These are phyloP conservation scores for Noturus placidus DNA, from an alignment of 2,113 vertebrate species.

Conservation along the genomic window DNA sequence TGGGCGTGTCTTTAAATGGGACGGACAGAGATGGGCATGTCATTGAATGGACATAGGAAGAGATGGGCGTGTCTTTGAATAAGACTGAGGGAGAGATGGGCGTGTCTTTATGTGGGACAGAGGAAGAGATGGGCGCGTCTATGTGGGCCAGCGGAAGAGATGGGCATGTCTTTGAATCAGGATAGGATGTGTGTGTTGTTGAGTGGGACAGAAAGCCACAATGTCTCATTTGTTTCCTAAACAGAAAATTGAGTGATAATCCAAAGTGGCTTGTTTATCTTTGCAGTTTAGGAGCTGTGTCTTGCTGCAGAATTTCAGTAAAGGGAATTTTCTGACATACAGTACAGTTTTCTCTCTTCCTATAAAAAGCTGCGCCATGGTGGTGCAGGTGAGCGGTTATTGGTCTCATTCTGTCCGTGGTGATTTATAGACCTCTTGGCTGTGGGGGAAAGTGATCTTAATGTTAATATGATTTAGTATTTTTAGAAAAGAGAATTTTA, in stretches of 20 bases:
- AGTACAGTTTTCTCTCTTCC: slow-evolving; percentile 19
- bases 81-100: rapidly evolving
- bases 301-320: not conserved
- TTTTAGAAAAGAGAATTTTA: slow-evolving; percentile 54
- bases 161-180: not conserved
- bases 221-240: not conserved
- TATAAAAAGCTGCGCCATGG: slow-evolving; percentile 9
- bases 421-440: slow-evolving; percentile 80
- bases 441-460: slow-evolving; percentile 71
- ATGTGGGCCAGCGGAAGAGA: not conserved
- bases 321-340: not conserved
- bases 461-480: slow-evolving; percentile 45
- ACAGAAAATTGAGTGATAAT: not conserved
- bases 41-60: not conserved
- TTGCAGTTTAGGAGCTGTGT: not conserved
- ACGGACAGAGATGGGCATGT: not conserved
- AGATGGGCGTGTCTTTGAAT: not conserved
- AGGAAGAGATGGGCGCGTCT: not conserved
- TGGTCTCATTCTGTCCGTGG: slow-evolving; percentile 82
- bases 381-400: slow-evolving; percentile 68
- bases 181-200: not conserved
- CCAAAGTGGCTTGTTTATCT: not conserved
- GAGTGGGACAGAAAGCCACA: not conserved
- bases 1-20: not conserved
- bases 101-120: not conserved